A percentile compares a stretch with the other conserved stretches of the same genome.
phyloP scores from a whole-genome alignment of 2,113 vertebrate genomes.

The Rhipidura dahli region DNA sequence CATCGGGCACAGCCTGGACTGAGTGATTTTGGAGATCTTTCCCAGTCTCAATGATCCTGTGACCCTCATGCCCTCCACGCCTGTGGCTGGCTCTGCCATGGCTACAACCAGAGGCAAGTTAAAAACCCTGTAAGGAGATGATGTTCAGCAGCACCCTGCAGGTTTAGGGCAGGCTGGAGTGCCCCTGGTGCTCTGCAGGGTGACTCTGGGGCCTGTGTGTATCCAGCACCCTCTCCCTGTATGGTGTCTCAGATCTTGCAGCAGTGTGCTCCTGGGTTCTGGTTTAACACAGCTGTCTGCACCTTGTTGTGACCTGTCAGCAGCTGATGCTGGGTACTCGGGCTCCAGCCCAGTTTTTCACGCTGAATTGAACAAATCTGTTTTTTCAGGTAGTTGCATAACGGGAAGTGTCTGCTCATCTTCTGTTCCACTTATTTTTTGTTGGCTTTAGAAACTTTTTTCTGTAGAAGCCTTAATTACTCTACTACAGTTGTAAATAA shows the following conservation, averaged over 20 bases:
- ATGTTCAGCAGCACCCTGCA: accelerated
- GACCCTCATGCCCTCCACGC: accelerated
- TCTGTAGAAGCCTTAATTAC: background rate
- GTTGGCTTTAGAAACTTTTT: background rate
- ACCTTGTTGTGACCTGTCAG: background rate
- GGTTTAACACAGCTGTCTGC: background rate
- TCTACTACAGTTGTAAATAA: background rate
- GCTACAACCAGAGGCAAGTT: accelerated
- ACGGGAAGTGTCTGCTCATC: background rate
- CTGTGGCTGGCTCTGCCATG: background rate
- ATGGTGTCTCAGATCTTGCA: accelerated
- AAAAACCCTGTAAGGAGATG: accelerated
- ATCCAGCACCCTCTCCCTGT: accelerated
- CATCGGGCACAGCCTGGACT: accelerated
- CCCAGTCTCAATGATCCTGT: accelerated
- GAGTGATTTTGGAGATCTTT: accelerated
- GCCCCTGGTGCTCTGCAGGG: background rate
- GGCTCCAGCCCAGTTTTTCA: background rate
- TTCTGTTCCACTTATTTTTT: background rate
- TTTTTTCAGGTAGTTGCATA: background rate
- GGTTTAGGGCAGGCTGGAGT: background rate
- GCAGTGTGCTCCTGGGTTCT: background rate
- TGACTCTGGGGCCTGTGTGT: too few relatives aligned
- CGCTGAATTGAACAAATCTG: background rate
- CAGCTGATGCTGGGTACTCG: background rate